Evolutionary conservation across 2,888 invertebrate genomes (phyloP).

Genomic region (Gisinianus flammeolus): DNA sequence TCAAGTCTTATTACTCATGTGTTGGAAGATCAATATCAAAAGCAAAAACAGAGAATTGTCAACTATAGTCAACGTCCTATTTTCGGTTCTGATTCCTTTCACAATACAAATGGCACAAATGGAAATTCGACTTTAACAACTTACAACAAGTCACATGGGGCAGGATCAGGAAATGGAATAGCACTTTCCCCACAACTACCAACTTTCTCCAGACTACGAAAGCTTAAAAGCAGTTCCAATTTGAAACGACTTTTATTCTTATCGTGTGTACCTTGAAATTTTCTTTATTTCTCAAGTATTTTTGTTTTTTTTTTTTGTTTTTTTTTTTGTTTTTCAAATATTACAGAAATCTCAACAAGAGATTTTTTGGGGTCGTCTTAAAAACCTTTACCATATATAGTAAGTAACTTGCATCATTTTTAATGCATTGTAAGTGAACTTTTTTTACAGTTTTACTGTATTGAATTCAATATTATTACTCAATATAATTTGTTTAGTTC

Average conservation of each 20-base stretch:
- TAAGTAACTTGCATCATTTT: too few relatives aligned
- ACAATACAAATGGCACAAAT: background rate
- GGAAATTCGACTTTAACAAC: background rate
- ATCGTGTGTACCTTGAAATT: slow-evolving; percentile 15
- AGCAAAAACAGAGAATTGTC: background rate
- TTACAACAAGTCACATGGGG: background rate
- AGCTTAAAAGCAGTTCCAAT: slow-evolving; percentile 3
- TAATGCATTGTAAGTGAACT: too few relatives aligned
- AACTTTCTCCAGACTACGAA: slow-evolving; percentile 2
- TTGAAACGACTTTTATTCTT: slow-evolving; percentile 16
- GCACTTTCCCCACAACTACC: background rate
- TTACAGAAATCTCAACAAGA: too few relatives aligned
- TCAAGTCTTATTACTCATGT: background rate
- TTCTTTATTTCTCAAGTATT: too few relatives aligned
- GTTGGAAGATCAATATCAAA: background rate
- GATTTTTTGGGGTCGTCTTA: too few relatives aligned
- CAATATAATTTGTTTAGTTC: too few relatives aligned
- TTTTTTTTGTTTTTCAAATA: too few relatives aligned
- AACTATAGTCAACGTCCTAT: background rate
- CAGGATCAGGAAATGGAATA: background rate
- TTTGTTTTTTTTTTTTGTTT: too few relatives aligned
- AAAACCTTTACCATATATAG: too few relatives aligned
- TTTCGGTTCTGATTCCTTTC: background rate
- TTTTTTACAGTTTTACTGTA: too few relatives aligned
- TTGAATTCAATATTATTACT: too few relatives aligned